phyloP scores from a whole-genome alignment of 92 coral and sea anemone genomes.

The Zoanthus sansibaricus region DNA sequence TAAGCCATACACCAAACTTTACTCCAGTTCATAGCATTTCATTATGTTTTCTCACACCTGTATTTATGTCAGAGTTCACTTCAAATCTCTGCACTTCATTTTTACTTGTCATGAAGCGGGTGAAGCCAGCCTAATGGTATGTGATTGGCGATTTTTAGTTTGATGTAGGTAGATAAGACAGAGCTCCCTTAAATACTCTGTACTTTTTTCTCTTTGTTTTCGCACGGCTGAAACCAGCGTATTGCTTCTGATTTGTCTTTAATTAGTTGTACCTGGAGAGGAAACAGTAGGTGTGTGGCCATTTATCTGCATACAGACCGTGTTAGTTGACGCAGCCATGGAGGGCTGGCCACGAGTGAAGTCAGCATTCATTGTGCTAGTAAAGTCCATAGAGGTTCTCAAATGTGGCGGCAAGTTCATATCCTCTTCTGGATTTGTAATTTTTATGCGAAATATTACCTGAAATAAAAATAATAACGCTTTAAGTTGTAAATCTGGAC shows the following conservation, averaged over 20 bases:
- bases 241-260: background rate
- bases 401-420: conserved; percentile 9
- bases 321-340: conserved; percentile 38
- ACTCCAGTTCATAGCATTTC: too few species aligned
- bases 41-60: too few species aligned
- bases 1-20: too few species aligned
- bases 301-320: conserved; percentile 35
- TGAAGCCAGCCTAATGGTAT: too few species aligned
- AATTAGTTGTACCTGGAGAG: background rate
- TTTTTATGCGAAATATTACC: conserved; percentile 42
- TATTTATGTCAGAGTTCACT: too few species aligned
- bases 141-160: too few species aligned
- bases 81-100: too few species aligned
- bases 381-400: conserved; percentile 33
- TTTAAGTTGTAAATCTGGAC: background rate
- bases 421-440: conserved; percentile 38
- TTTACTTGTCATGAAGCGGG: too few species aligned
- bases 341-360: conserved; percentile 24
- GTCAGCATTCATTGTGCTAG: conserved; percentile 17
- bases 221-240: background rate
- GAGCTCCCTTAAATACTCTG: too few species aligned
- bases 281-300: conserved; percentile 24
- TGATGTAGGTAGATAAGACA: too few species aligned
- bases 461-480: background rate
- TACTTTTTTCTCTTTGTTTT: background rate